phyloP scores from a whole-genome alignment of 2,797 vertebrate species.

The Huso huso region DNA sequence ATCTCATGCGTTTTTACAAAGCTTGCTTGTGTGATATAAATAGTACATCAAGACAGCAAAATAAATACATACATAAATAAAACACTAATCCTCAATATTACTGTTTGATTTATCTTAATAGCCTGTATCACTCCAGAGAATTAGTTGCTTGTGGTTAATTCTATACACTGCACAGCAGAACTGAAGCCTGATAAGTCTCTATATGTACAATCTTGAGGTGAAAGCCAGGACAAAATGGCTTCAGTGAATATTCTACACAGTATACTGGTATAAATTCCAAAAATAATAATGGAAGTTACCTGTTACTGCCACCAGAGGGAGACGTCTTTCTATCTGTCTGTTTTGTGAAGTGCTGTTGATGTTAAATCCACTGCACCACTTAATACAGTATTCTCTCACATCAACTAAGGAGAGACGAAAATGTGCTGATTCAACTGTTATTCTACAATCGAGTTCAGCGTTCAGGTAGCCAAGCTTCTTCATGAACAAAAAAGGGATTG shows the following conservation, averaged over 20 bases:
- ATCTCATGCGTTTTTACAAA: too few relatives aligned
- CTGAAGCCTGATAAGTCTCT: too few relatives aligned
- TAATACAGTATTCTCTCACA: not conserved
- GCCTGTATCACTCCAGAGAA: not conserved
- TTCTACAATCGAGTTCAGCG: not conserved
- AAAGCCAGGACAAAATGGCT: not conserved
- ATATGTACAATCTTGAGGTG: too few relatives aligned
- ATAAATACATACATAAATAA: too few relatives aligned
- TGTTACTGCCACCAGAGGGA: not conserved
- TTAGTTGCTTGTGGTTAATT: constrained; percentile 2
- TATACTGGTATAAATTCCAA: not conserved
- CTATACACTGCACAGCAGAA: too few relatives aligned
- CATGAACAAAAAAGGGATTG: not conserved
- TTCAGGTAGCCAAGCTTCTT: not conserved
- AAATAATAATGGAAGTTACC: not conserved
- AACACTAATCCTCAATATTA: not conserved
- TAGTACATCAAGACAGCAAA: too few relatives aligned
- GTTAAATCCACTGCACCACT: not conserved
- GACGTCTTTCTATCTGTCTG: not conserved
- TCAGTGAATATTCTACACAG: not conserved
- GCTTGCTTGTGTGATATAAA: too few relatives aligned
- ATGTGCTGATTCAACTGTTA: not conserved
- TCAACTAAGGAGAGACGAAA: not conserved
- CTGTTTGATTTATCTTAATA: constrained; percentile 1
- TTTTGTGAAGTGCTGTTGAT: not conserved